These are phyloP conservation scores for Nebria ingens DNA, from an alignment of 1,140 invertebrate genomes.

Conservation along the genomic window DNA sequence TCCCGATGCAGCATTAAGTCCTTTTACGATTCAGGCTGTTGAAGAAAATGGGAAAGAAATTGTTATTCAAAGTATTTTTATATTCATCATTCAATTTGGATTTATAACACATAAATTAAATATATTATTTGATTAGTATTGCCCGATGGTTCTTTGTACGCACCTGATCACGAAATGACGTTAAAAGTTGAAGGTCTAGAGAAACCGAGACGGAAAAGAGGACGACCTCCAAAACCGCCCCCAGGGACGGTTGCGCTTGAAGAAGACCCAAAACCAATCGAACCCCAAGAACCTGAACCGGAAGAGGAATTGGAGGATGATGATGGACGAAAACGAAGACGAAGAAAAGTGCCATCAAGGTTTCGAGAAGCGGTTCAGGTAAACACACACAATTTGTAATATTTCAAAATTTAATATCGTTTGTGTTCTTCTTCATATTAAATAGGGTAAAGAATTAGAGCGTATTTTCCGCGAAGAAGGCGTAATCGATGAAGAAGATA, in stretches of 20 bases:
- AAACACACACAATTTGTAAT: too few relatives aligned
- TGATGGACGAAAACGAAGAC: constrained; percentile 46
- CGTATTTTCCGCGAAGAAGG: constrained; percentile 61
- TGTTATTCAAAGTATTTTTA: constrained; percentile 37
- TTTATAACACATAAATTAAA: too few relatives aligned
- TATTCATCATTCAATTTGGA: not conserved
- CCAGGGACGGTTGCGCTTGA: constrained; percentile 29
- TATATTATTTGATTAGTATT: constrained; percentile 32
- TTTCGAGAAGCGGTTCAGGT: constrained; percentile 56
- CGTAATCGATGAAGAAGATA: constrained; percentile 50
- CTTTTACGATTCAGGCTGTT: constrained; percentile 25
- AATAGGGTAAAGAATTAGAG: constrained; percentile 59
- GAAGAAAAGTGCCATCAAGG: constrained; percentile 54
- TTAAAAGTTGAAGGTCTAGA: constrained; percentile 51
- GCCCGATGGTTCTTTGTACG: constrained; percentile 43
- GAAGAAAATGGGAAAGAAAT: constrained; percentile 37
- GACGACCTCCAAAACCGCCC: constrained; percentile 49
- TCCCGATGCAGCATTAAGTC: constrained; percentile 26
- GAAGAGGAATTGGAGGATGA: constrained; percentile 34
- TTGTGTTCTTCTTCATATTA: not conserved
- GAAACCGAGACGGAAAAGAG: constrained; percentile 54
- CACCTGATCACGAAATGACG: constrained; percentile 43
- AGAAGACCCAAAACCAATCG: constrained; percentile 19
- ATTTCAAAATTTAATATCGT: constrained; percentile 24
- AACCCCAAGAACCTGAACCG: constrained; percentile 23